Percentiles rank a stretch among this genome's conserved stretches.
These are phyloP conservation scores for Caretta caretta DNA, from an alignment of 2,113 vertebrate genomes.

Conservation along the genomic window DNA sequence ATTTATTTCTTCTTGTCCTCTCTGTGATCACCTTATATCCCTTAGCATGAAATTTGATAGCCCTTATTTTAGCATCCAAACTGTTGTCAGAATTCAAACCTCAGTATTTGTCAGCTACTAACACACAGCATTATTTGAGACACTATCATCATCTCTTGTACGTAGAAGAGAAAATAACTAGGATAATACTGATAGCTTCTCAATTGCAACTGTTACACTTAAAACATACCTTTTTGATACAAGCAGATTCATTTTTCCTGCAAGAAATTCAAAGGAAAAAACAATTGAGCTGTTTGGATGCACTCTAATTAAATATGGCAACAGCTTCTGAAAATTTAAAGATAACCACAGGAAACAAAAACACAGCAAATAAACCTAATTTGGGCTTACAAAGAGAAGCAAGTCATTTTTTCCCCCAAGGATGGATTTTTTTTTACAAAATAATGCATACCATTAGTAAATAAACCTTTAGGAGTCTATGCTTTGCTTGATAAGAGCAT, in stretches of 20 bases:
- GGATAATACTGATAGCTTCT: neutral
- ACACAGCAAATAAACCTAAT: neutral
- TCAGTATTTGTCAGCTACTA: neutral
- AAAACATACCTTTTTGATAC: neutral
- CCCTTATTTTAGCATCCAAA: neutral
- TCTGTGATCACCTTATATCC: neutral
- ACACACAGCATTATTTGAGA: neutral
- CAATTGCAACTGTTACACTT: neutral
- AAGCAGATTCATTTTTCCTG: neutral
- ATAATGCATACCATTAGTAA: neutral
- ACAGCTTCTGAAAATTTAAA: neutral
- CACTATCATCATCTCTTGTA: neutral
- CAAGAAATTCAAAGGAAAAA: neutral
- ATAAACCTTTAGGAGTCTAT: neutral
- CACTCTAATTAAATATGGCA: neutral
- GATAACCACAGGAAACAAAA: neutral
- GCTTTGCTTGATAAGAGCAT: neutral
- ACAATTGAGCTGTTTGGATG: neutral
- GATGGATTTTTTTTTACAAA: neutral
- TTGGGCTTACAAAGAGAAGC: neutral
- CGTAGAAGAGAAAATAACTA: neutral
- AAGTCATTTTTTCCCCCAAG: neutral
- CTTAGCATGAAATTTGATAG: neutral
- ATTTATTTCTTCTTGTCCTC: neutral
- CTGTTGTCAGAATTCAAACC: neutral